These are phyloP conservation scores for Nephotettix cincticeps DNA, from an alignment of 1,140 invertebrate species.

Conservation along the genomic window DNA sequence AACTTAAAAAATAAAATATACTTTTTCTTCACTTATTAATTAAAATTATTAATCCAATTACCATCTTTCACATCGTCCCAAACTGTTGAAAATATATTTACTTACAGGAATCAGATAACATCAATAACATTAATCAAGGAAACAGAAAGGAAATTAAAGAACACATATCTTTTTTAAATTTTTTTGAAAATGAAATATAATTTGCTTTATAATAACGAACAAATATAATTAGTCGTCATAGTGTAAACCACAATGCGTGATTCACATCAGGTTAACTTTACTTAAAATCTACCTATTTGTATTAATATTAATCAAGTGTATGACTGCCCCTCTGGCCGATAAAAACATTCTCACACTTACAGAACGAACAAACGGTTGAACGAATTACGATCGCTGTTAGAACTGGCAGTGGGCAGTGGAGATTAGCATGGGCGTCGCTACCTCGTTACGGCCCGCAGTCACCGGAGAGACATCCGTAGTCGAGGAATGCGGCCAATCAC, in stretches of 20 bases:
- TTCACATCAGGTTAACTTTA: slow-evolving; percentile 14
- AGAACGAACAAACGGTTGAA: slow-evolving; percentile 20
- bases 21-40: too few species aligned
- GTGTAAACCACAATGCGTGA: slow-evolving; percentile 18
- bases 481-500: too few species aligned
- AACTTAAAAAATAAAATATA: too few species aligned
- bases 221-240: slow-evolving; percentile 23
- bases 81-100: too few species aligned
- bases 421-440: slow-evolving; percentile 15
- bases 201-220: slow-evolving; percentile 23
- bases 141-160: not conserved
- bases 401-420: slow-evolving; percentile 16
- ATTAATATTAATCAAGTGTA: slow-evolving; percentile 22
- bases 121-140: not conserved
- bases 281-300: slow-evolving; percentile 22
- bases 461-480: too few species aligned
- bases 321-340: slow-evolving; percentile 9
- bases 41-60: too few species aligned
- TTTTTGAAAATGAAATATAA: slow-evolving; percentile 24
- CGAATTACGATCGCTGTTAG: not conserved
- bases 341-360: slow-evolving; percentile 22
- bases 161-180: not conserved
- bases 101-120: not conserved
- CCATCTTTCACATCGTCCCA: too few species aligned
- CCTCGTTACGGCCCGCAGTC: too few species aligned